phyloP scores from a whole-genome alignment of 2,888 invertebrate genomes.

The Drosophila incognita region DNA sequence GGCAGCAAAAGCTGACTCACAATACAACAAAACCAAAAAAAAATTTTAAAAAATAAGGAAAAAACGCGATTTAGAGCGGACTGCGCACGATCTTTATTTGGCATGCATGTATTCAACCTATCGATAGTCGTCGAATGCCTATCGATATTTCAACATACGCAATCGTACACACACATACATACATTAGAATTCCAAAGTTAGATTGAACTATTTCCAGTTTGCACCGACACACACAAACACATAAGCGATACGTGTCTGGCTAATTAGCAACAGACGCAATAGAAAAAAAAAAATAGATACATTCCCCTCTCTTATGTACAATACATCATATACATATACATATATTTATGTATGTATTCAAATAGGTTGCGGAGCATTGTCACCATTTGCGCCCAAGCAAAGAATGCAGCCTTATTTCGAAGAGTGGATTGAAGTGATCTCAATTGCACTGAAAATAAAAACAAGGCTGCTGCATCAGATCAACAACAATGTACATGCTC shows the following conservation, averaged over 20 bases:
- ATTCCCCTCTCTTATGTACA: background rate
- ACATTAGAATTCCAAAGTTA: slow-evolving; percentile 12
- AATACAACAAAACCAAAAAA: background rate
- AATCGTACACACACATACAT: background rate
- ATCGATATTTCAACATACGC: slow-evolving; percentile 18
- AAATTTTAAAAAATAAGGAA: background rate
- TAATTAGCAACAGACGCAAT: slow-evolving; percentile 57
- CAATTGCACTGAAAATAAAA: slow-evolving; percentile 9
- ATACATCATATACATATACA: background rate
- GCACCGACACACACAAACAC: background rate
- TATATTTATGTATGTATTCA: background rate
- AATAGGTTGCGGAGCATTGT: background rate
- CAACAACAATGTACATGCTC: slow-evolving; percentile 13
- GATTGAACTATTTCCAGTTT: slow-evolving; percentile 16
- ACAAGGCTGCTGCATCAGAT: slow-evolving; percentile 19
- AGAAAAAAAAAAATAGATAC: background rate
- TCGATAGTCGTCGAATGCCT: slow-evolving; percentile 23
- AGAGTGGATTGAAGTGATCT: slow-evolving; percentile 23
- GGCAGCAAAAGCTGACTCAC: slow-evolving; percentile 23
- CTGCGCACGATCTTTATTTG: slow-evolving; percentile 27
- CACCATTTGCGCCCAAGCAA: background rate
- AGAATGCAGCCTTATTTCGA: background rate
- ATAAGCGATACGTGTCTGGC: slow-evolving; percentile 51
- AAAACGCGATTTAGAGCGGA: slow-evolving; percentile 24
- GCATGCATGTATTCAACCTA: slow-evolving; percentile 26